Conservation (phyloP, 2,113 vertebrate genomes). For the Grallaria varia region DNA sequence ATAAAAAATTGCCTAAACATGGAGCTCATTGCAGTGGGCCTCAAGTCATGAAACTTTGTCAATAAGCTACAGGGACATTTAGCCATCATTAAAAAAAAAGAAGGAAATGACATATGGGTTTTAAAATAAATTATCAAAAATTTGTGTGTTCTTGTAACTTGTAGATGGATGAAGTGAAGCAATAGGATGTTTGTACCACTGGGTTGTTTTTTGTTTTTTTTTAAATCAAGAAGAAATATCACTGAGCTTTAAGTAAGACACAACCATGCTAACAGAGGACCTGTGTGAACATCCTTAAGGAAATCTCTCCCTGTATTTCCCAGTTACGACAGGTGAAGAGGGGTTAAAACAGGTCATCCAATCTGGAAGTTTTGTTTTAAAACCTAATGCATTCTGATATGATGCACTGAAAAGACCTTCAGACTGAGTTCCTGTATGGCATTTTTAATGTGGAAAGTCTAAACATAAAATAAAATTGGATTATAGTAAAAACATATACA, state of each 20-base stretch:
- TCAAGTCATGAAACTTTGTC: conserved; percentile 50
- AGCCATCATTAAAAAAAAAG: not conserved
- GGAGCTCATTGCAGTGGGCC: conserved; percentile 39
- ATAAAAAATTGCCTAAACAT: not conserved
- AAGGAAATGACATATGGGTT: conserved; percentile 49
- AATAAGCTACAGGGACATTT: conserved; percentile 51
- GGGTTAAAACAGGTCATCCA: not conserved
- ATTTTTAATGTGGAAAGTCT: not conserved
- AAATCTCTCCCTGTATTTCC: conserved; percentile 35
- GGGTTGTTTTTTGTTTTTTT: not conserved
- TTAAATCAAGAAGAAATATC: conserved; percentile 63
- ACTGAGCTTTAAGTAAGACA: conserved; percentile 41
- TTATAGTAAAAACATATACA: conserved; percentile 48
- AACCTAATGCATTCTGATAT: not conserved
- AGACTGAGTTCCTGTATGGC: not conserved
- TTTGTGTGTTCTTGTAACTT: conserved; percentile 49
- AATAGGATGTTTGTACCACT: conserved; percentile 11
- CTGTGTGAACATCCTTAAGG: conserved; percentile 37
- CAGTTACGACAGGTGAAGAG: not conserved
- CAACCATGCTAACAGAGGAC: not conserved
- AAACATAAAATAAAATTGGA: conserved; percentile 55
- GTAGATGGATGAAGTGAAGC: conserved; percentile 40
- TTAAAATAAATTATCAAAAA: conserved; percentile 42
- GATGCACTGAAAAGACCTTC: conserved; percentile 30
- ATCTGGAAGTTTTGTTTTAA: conserved; percentile 32